Base-by-base conservation (phyloP, 2,888 invertebrate genomes). In the Hedya salicella region DNA sequence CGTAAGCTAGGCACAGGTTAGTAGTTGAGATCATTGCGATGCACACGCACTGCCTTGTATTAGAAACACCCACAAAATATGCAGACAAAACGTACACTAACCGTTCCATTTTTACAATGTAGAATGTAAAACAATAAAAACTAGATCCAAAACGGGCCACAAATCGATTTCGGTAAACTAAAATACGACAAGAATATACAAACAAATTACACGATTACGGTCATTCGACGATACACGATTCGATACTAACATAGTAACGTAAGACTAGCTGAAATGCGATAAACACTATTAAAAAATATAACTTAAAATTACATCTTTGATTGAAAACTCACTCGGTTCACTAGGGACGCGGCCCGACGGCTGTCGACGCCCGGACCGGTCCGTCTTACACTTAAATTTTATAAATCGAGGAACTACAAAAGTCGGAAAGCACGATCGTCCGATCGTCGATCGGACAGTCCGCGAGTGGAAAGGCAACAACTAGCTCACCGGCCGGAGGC, bases 181-280 rank as follows among this genome's bases (percentile, higher is more conserved):
- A 80, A 83, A 79, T 76, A 78, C 75, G 78, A 88, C 88, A 84
- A 84, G 82, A 89, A 91, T 91, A 91, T 91, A 92, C 89, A 91
- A 81, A 85, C 57, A 65, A 59, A 67, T 77, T 87, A 87, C 85
- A 83, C 80, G 78, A 81, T 76, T 81, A 88, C 86, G 80, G 83
- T 82, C 85, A 80, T 81, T 81, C 82, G 81, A 85, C 81, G 80
- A 84, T 82, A 87, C 85, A 79, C 79, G 78, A 83, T 84, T 65
- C 86, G 85, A 86, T 78, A 86, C 86, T 87, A 88, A 88, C 81
- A 79, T 83, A 81, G 83, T 83, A 90, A 91, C 88, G 88, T 91
- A 91, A 91, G 92, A 92, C 92, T 92, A 92, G 92, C 83, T 86
- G 90, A 92, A 91, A 91, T 90, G 92, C 89, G 86, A 89, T 90